phyloP scores from a whole-genome alignment of 2,888 invertebrate species.

The Anorthoa munda region DNA sequence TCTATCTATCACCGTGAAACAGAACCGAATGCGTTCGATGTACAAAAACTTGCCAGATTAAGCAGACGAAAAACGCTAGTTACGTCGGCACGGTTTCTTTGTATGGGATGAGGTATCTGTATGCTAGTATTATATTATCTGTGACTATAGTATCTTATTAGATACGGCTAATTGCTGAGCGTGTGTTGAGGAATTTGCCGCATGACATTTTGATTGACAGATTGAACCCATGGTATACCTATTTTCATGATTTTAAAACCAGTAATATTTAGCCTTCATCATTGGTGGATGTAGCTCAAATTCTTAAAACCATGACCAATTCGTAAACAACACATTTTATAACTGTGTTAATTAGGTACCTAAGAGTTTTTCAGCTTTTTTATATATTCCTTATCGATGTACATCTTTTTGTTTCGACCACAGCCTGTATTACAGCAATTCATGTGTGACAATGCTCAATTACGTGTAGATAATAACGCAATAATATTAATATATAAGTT shows the following conservation, averaged over 20 bases:
- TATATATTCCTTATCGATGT: constrained; percentile 15
- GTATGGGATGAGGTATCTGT: too few relatives aligned
- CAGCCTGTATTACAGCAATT: constrained; percentile 28
- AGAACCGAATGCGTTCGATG: too few relatives aligned
- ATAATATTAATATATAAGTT: constrained; percentile 59
- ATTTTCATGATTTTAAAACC: background rate
- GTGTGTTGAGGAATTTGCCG: constrained; percentile 14
- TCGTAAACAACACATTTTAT: constrained; percentile 10
- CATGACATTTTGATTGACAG: constrained; percentile 2
- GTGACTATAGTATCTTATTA: constrained; percentile 42
- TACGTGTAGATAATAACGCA: constrained; percentile 60
- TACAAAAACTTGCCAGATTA: too few relatives aligned
- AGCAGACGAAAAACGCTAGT: too few relatives aligned
- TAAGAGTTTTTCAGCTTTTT: constrained; percentile 13
- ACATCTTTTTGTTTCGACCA: constrained; percentile 24
- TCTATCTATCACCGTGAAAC: too few relatives aligned
- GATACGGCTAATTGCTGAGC: constrained; percentile 39
- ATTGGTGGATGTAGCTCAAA: background rate
- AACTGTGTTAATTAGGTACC: background rate
- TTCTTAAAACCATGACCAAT: constrained; percentile 5
- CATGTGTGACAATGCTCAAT: constrained; percentile 61
- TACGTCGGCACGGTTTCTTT: too few relatives aligned
- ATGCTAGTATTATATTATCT: too few relatives aligned
- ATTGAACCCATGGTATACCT: background rate
- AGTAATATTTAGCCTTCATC: background rate